Conservation (phyloP, 2,113 vertebrate species). For the Capreolus pygargus region DNA sequence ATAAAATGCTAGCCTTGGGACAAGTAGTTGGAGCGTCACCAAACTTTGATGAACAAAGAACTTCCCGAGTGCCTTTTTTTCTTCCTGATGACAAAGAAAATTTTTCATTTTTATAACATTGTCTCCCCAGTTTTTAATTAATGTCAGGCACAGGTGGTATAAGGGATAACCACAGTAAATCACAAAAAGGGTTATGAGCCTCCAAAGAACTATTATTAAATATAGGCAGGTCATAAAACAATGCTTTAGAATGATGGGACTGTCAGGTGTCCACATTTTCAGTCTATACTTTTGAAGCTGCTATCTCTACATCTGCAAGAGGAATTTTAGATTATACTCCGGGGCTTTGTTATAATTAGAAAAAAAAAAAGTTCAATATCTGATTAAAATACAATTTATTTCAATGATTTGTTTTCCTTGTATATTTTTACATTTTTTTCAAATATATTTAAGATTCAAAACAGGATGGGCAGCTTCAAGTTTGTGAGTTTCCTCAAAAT, state of each 20-base stretch:
- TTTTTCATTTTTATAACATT: constrained; percentile 71
- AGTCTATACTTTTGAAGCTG: background rate
- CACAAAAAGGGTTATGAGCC: constrained; percentile 66
- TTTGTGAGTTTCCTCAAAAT: background rate
- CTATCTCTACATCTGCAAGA: constrained; percentile 21
- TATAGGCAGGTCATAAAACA: constrained; percentile 64
- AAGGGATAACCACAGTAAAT: constrained; percentile 71
- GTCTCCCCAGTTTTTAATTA: constrained; percentile 74
- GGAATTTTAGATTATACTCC: constrained; percentile 7
- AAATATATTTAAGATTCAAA: background rate
- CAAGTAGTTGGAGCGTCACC: background rate
- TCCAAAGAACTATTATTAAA: constrained; percentile 72
- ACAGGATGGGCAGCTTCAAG: rapidly evolving
- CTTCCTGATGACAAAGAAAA: constrained; percentile 35
- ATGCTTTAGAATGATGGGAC: constrained; percentile 44
- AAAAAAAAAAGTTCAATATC: background rate
- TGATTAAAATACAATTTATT: background rate
- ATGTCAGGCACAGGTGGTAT: constrained; percentile 69
- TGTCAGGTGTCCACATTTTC: constrained; percentile 8
- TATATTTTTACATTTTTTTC: background rate
- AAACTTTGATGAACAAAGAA: constrained; percentile 48
- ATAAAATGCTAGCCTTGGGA: constrained; percentile 28
- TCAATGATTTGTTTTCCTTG: background rate
- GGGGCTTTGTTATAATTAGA: background rate
- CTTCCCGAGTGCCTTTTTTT: background rate